phyloP scores from a whole-genome alignment of 2,888 invertebrate genomes.

The Dendrolimus houi region DNA sequence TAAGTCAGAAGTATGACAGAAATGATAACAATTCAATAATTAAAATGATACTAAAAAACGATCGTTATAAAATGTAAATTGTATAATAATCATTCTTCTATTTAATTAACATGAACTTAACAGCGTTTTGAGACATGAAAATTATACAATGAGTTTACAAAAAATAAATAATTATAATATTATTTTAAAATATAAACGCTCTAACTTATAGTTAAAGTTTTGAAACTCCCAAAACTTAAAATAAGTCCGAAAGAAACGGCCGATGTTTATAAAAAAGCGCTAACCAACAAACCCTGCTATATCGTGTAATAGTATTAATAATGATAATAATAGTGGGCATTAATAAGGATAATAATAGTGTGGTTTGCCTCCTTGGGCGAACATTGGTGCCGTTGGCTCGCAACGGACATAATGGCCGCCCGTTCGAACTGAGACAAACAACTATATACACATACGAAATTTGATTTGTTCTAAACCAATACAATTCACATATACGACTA shows the following conservation, averaged over 20 bases:
- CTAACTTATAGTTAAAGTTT: slow-evolving; percentile 77
- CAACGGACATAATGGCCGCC: slow-evolving; percentile 64
- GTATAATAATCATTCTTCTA: slow-evolving; percentile 42
- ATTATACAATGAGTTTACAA: slow-evolving; percentile 43
- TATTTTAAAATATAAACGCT: slow-evolving; percentile 56
- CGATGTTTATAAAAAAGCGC: slow-evolving; percentile 36
- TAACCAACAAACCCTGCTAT: slow-evolving; percentile 24
- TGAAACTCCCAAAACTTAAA: slow-evolving; percentile 72
- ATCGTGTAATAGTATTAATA: slow-evolving; percentile 1
- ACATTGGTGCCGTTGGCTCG: slow-evolving; percentile 63
- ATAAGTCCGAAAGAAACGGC: slow-evolving; percentile 65
- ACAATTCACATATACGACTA: slow-evolving; percentile 17
- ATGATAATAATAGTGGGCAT: not conserved
- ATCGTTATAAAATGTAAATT: slow-evolving; percentile 30
- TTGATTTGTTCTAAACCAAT: too few species aligned
- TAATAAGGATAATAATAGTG: slow-evolving; percentile 10
- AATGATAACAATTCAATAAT: slow-evolving; percentile 14
- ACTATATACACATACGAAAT: slow-evolving; percentile 39
- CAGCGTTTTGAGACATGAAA: slow-evolving; percentile 48
- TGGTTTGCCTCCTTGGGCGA: slow-evolving; percentile 39
- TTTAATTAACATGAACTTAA: slow-evolving; percentile 30
- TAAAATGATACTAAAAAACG: slow-evolving; percentile 23
- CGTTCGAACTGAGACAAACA: slow-evolving; percentile 51
- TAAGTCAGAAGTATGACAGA: slow-evolving; percentile 36
- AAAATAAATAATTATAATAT: slow-evolving; percentile 58